Evolutionary conservation across 2,797 vertebrate genomes (phyloP), one percentile per base, ranked within the genome.

Genomic region (Peromyscus eremicus): DNA sequence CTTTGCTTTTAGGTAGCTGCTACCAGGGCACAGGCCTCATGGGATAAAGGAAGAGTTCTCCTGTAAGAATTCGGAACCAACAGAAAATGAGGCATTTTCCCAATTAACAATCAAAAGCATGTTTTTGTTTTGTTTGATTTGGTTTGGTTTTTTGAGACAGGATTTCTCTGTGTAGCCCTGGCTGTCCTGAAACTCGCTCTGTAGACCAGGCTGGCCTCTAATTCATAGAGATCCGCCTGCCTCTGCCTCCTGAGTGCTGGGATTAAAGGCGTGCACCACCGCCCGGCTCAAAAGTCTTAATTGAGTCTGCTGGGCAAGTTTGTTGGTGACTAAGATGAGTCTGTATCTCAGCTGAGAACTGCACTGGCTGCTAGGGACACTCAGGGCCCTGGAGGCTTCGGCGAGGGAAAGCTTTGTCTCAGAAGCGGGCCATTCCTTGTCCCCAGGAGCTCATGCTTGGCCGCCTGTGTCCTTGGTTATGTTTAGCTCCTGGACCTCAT

Each of bases 31-130:
- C 37, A 55, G 55, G 49, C 70, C 70, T 70, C 57, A 1, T 21
- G 66, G 57, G 71, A 52, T 49, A 92, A 19, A 14, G n/a, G 14
- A 79, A 12, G 83, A 92, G 46, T 1, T 80, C 89, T 71, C 49
- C 62, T 13, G 0, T 11, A 62, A 49, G 29, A 62, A 27, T 91
- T 83, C 52, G 94, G 43, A 62, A 11, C 10, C 57, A 75, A 91
- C 86, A 94, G 77, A 94, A 71, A 94, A 66, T 49, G 19, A 29
- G 6, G 6, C 9, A 46, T 80, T 76, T 95, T 80, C 52, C 83
- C 37, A 70, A 34, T 75, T 80, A 86, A 79, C 89, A 89, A 89
- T 86, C 43, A 91, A 68, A 96, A 85, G 14, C 89, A 19, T 40
- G 21, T 0, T 29, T 76, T 73, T 73, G 23, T 13, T 75, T 40